These are phyloP conservation scores for Brachymystax lenok DNA, from an alignment of 2,797 vertebrate species.

Conservation along the genomic window DNA sequence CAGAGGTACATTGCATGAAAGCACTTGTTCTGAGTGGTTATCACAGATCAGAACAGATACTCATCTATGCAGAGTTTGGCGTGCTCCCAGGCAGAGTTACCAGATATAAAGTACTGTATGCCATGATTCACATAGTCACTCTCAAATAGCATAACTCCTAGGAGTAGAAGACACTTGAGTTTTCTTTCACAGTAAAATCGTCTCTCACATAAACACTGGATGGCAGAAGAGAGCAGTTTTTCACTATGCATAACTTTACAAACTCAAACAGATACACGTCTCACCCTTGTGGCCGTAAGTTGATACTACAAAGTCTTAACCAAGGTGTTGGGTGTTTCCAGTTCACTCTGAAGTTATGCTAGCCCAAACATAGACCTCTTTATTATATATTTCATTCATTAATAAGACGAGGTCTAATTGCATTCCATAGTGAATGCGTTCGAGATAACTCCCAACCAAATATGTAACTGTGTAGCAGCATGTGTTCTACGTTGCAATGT, in stretches of 20 bases:
- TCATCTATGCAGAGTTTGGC: background rate
- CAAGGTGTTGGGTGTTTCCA: background rate
- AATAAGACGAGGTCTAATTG: too few species aligned
- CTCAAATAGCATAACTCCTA: background rate
- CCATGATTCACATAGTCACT: background rate
- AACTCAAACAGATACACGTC: constrained; percentile 32
- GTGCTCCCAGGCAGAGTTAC: background rate
- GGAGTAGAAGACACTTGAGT: too few species aligned
- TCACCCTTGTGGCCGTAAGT: constrained; percentile 54
- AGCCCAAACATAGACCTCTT: background rate
- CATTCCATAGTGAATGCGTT: too few species aligned
- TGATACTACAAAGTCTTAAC: background rate
- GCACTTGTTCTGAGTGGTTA: constrained; percentile 2
- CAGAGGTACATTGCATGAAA: background rate
- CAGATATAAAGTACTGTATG: background rate
- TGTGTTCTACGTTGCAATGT: too few species aligned
- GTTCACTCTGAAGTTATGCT: background rate
- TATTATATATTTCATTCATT: background rate
- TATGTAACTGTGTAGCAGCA: too few species aligned
- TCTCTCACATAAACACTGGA: constrained; percentile 39
- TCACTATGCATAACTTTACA: background rate
- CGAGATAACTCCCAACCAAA: too few species aligned
- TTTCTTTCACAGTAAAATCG: too few species aligned
- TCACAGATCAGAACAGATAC: constrained; percentile 6
- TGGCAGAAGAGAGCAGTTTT: constrained; percentile 37